Evolutionary conservation across 2,797 vertebrate species (phyloP).

Genomic region (Lates japonicus): DNA sequence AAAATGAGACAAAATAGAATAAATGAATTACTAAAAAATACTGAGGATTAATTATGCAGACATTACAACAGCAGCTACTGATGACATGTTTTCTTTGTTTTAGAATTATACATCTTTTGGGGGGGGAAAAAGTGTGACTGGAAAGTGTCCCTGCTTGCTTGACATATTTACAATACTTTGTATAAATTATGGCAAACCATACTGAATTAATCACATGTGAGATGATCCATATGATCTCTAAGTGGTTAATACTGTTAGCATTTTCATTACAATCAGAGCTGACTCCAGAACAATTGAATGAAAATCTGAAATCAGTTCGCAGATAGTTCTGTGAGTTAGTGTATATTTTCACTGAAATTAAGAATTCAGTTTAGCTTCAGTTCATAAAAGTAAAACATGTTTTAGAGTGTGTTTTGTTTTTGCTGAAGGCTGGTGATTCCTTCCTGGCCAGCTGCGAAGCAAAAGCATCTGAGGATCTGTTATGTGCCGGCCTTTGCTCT

Average conservation of each 20-base stretch:
- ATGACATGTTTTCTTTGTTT: background rate
- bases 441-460: slow-evolving; percentile 31
- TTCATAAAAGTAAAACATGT: background rate
- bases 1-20: background rate
- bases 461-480: slow-evolving; percentile 16
- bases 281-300: background rate
- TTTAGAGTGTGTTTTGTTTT: background rate
- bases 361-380: background rate
- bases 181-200: background rate
- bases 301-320: background rate
- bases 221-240: background rate
- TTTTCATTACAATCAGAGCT: background rate
- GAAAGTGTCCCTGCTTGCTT: too few relatives aligned
- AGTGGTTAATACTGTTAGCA: background rate
- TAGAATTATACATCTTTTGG: background rate
- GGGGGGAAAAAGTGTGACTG: background rate
- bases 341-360: background rate
- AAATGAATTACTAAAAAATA: background rate
- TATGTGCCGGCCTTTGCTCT: slow-evolving; percentile 1
- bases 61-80: background rate
- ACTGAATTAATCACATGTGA: slow-evolving; percentile 1
- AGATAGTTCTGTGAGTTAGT: background rate
- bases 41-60: background rate
- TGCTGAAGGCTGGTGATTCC: slow-evolving; percentile 9
- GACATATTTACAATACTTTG: background rate